These are phyloP conservation scores for Premnoplex brunnescens DNA, from an alignment of 2,797 vertebrate species.

Conservation along the genomic window DNA sequence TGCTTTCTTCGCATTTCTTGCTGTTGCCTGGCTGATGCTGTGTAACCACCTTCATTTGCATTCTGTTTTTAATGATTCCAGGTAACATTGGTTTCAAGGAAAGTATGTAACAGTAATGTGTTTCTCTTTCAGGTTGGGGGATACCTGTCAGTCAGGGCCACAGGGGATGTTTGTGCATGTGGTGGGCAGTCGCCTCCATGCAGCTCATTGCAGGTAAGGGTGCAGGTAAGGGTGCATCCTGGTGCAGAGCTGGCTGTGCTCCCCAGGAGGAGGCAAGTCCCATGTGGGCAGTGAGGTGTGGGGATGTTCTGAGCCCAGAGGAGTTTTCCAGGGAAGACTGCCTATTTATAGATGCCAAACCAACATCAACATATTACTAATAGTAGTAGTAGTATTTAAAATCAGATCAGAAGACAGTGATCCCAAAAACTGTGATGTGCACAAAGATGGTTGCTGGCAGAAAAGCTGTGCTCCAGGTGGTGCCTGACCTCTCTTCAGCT, in stretches of 20 bases:
- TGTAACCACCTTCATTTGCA: background rate
- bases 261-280: background rate
- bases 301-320: background rate
- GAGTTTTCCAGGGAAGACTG: background rate
- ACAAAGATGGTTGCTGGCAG: background rate
- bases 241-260: background rate
- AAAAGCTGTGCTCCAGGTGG: background rate
- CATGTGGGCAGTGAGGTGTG: background rate
- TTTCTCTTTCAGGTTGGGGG: background rate
- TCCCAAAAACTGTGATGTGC: background rate
- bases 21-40: background rate
- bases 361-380: background rate
- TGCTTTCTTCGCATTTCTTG: background rate
- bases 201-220: background rate
- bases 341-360: background rate
- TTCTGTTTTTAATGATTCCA: background rate
- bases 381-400: background rate
- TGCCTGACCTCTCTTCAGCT: background rate
- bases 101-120: rapidly evolving
- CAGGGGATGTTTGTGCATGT: background rate
- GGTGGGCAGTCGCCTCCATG: background rate
- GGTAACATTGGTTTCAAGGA: background rate
- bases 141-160: background rate
- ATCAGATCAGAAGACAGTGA: background rate
- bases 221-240: too few species aligned